Percentiles rank a stretch among this genome's conserved stretches.
Evolutionary conservation across 1,140 invertebrate genomes (phyloP).

Genomic region (Drosophila kepulauana): DNA sequence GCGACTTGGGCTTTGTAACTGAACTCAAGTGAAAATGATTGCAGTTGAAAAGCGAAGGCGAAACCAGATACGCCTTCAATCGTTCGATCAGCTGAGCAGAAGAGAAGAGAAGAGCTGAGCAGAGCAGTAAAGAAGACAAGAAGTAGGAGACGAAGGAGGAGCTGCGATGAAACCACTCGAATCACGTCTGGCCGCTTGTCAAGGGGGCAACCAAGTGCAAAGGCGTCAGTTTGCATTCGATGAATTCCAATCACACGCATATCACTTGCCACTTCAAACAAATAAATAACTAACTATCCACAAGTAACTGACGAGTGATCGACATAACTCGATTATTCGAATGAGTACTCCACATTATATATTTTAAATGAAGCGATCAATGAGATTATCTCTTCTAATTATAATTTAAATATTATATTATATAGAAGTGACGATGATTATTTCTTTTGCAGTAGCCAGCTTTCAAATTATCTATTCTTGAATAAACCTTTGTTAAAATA

Average conservation of each 20-base stretch:
- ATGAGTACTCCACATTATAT: neutral
- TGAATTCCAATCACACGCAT: slow-evolving; percentile 78
- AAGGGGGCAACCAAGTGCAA: slow-evolving; percentile 67
- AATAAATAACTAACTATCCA: slow-evolving; percentile 44
- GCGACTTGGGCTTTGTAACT: slow-evolving; percentile 57
- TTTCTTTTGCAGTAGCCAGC: no score
- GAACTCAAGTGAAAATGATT: slow-evolving; percentile 75
- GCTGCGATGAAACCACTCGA: slow-evolving; percentile 48
- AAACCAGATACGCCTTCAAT: slow-evolving; percentile 81
- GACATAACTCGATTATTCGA: slow-evolving; percentile 23
- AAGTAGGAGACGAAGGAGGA: slow-evolving; percentile 7
- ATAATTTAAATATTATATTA: no score
- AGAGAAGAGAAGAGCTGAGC: neutral
- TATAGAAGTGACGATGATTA: no score
- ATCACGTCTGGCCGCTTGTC: slow-evolving; percentile 53
- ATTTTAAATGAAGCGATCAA: neutral
- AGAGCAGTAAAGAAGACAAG: neutral
- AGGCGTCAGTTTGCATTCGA: slow-evolving; percentile 77
- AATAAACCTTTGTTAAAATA: no score
- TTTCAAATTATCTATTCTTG: no score
- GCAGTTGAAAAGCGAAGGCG: slow-evolving; percentile 76
- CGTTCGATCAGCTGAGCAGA: slow-evolving; percentile 46
- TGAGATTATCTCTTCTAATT: no score
- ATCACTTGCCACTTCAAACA: slow-evolving; percentile 71
- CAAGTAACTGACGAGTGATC: neutral